phyloP scores from a whole-genome alignment of 1,140 invertebrate genomes.

The Rhopalosiphum padi region DNA sequence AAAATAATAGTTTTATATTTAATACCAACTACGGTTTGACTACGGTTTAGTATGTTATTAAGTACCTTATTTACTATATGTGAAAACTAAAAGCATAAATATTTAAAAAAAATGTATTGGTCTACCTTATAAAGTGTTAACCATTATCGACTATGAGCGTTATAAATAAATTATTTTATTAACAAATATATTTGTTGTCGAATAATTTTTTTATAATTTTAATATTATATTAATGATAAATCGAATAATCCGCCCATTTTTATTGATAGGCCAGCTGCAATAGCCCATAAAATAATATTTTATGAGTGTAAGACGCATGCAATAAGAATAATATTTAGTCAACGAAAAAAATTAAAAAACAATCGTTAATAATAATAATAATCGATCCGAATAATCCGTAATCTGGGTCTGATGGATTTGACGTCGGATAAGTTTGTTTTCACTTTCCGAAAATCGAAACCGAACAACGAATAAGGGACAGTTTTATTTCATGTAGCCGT shows the following conservation, averaged over 20 bases:
- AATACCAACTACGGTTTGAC: too few species aligned
- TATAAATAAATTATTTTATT: background rate
- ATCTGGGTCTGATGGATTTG: background rate
- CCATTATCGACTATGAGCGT: background rate
- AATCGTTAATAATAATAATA: background rate
- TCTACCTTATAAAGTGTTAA: too few species aligned
- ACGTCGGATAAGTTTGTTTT: background rate
- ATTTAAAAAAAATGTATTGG: too few species aligned
- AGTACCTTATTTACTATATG: too few species aligned
- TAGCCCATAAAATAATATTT: background rate
- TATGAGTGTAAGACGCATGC: background rate
- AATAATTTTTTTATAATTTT: background rate
- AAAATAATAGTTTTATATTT: too few species aligned
- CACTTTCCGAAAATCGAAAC: background rate
- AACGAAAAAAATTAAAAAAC: background rate
- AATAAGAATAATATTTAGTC: background rate
- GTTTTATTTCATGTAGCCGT: conserved; percentile 8
- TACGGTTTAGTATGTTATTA: too few species aligned
- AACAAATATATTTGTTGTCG: background rate
- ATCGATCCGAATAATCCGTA: conserved; percentile 9
- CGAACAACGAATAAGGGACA: background rate
- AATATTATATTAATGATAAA: background rate
- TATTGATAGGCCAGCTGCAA: background rate
- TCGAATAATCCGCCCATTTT: background rate
- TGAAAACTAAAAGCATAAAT: too few species aligned